Conservation (phyloP, 1,140 invertebrate species). For the Drosophila pseudoobscura region DNA sequence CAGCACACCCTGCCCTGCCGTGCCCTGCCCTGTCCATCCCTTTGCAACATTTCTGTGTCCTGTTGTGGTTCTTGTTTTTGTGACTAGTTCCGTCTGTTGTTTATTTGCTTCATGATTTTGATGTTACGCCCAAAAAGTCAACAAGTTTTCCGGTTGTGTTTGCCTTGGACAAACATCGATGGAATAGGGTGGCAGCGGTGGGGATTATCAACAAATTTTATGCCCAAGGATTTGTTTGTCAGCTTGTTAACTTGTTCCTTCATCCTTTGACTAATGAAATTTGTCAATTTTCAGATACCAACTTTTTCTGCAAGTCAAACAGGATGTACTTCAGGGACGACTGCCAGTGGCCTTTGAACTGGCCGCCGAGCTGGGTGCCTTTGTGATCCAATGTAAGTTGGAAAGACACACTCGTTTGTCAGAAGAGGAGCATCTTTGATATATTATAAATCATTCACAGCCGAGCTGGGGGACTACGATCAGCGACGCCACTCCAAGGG, state of each 20-base stretch:
- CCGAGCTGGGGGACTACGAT: slow-evolving; percentile 99
- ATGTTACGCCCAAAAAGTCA: slow-evolving; percentile 51
- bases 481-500: slow-evolving; percentile 93
- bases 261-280: slow-evolving; percentile 53
- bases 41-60: slow-evolving; percentile 2
- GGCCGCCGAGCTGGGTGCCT: slow-evolving; percentile 95
- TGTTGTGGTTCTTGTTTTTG: not conserved
- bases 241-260: slow-evolving; percentile 59
- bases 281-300: slow-evolving; percentile 90
- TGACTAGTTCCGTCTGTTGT: not conserved
- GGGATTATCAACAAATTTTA: slow-evolving; percentile 60
- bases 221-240: slow-evolving; percentile 63
- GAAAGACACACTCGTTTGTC: not conserved
- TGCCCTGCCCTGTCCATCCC: not conserved
- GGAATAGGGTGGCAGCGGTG: not conserved
- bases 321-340: slow-evolving; percentile 95
- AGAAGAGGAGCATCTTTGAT: too few species aligned
- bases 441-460: slow-evolving; percentile 85
- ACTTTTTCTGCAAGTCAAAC: slow-evolving; percentile 97
- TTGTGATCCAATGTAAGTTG: slow-evolving; percentile 97
- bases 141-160: slow-evolving; percentile 48
- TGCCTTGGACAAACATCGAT: slow-evolving; percentile 63
- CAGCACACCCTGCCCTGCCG: not conserved
- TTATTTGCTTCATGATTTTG: slow-evolving; percentile 53
- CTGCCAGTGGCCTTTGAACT: slow-evolving; percentile 94